Percentiles rank a stretch among this genome's conserved stretches.
phyloP scores from a whole-genome alignment of 2,888 invertebrate species.

The Morinoia aosen region DNA sequence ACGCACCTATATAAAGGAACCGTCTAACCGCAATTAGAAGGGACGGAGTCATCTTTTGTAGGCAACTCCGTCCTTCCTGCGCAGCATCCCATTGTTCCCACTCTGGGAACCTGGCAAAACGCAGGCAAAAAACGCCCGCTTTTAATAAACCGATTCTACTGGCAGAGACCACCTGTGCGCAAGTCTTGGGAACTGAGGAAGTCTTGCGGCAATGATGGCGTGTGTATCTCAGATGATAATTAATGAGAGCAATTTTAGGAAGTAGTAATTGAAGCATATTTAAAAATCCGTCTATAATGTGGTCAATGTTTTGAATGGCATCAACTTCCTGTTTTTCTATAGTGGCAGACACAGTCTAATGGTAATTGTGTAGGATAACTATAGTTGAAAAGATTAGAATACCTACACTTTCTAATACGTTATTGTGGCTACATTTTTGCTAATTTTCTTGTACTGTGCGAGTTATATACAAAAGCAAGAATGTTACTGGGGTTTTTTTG shows the following conservation, averaged over 20 bases:
- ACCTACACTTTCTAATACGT: not conserved
- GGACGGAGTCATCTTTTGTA: not conserved
- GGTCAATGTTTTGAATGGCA: not conserved
- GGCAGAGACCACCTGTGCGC: not conserved
- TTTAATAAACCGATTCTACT: not conserved
- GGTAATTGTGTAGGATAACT: not conserved
- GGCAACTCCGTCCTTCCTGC: not conserved
- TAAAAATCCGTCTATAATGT: no score
- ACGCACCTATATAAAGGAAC: not conserved
- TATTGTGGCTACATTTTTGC: not conserved
- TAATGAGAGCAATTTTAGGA: no score
- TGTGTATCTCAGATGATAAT: no score
- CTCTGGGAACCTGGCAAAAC: not conserved
- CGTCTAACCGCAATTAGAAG: conserved; percentile 13
- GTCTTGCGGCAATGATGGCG: no score
- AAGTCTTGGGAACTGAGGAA: not conserved
- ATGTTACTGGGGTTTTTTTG: no score
- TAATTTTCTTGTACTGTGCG: not conserved
- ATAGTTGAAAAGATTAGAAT: not conserved
- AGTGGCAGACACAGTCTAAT: no score
- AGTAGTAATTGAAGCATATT: no score
- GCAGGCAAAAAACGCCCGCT: not conserved
- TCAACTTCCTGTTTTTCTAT: not conserved
- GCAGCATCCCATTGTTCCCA: not conserved
- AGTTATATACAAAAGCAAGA: not conserved